Percentiles rank a stretch among this genome's conserved stretches.
phyloP scores from a whole-genome alignment of 2,888 invertebrate species.

The Acanthopleura granulata region DNA sequence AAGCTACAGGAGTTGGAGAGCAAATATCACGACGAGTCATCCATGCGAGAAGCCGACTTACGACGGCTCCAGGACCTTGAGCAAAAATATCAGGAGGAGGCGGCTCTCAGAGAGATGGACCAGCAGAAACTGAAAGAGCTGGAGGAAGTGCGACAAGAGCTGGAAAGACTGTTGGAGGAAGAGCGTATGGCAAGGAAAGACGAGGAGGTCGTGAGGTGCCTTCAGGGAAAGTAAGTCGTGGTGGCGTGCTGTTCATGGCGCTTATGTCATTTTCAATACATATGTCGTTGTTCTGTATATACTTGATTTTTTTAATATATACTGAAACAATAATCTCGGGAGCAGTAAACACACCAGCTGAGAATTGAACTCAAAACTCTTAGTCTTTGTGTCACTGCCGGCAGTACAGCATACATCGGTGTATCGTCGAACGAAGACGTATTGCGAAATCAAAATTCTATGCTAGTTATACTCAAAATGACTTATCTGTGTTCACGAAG shows the following conservation, averaged over 20 bases:
- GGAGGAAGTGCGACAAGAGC: conserved; percentile 77
- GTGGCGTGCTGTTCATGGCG: too few relatives aligned
- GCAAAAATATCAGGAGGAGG: conserved; percentile 63
- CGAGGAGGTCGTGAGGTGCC: conserved; percentile 78
- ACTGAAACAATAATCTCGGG: too few relatives aligned
- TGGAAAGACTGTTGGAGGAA: conserved; percentile 81
- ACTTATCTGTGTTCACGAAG: too few relatives aligned
- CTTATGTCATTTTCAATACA: neutral
- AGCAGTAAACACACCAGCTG: too few relatives aligned
- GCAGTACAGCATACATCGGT: too few relatives aligned
- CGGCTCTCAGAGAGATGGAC: conserved; percentile 79
- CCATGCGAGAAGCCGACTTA: neutral
- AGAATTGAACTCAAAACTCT: too few relatives aligned
- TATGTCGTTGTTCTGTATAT: neutral
- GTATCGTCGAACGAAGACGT: too few relatives aligned
- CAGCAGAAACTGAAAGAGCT: conserved; percentile 80
- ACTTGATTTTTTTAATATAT: neutral
- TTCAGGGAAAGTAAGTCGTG: conserved; percentile 56
- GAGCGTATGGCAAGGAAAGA: conserved; percentile 86
- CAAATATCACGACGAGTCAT: neutral
- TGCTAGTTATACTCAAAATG: too few relatives aligned
- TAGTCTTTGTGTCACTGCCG: too few relatives aligned
- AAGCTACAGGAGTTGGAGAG: conserved; percentile 2
- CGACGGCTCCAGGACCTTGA: neutral
- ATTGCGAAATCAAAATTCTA: too few relatives aligned